Conservation (phyloP, 2,113 vertebrate species). For the Uropsilus gracilis region DNA sequence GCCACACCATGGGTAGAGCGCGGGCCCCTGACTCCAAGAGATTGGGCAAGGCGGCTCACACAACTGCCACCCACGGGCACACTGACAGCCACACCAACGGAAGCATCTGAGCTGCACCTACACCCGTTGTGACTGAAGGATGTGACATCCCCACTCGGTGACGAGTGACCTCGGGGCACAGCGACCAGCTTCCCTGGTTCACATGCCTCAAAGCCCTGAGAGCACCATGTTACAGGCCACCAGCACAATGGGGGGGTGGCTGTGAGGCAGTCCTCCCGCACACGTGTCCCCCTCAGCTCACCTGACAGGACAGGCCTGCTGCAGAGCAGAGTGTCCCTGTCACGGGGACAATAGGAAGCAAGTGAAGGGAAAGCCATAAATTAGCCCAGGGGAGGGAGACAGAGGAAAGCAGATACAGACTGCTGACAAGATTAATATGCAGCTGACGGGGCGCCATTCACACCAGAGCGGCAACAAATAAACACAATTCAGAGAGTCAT, state of each 20-base stretch:
- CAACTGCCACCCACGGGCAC: neutral
- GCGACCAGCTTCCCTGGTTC: neutral
- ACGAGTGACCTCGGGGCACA: neutral
- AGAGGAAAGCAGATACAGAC: conserved; percentile 85
- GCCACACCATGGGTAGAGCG: neutral
- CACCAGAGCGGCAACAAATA: conserved; percentile 96
- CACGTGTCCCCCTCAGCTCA: neutral
- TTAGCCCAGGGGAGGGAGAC: conserved; percentile 79
- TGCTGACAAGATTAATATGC: conserved; percentile 95
- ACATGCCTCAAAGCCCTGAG: neutral
- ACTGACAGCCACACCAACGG: neutral
- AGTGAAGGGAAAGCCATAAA: conserved; percentile 83
- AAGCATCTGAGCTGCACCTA: neutral
- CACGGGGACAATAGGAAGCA: conserved; percentile 65
- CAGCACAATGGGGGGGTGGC: neutral
- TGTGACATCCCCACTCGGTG: neutral
- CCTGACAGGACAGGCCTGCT: neutral
- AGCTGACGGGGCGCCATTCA: conserved; percentile 94
- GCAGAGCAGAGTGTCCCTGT: conserved; percentile 23
- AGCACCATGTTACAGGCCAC: neutral
- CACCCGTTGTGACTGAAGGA: neutral
- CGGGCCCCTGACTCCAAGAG: neutral
- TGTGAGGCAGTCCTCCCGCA: neutral
- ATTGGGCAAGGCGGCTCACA: neutral
- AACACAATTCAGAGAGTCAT: conserved; percentile 94